Evolutionary conservation across 2,113 vertebrate genomes (phyloP).

Genomic region (Stomatorhinus ivindoensis): DNA sequence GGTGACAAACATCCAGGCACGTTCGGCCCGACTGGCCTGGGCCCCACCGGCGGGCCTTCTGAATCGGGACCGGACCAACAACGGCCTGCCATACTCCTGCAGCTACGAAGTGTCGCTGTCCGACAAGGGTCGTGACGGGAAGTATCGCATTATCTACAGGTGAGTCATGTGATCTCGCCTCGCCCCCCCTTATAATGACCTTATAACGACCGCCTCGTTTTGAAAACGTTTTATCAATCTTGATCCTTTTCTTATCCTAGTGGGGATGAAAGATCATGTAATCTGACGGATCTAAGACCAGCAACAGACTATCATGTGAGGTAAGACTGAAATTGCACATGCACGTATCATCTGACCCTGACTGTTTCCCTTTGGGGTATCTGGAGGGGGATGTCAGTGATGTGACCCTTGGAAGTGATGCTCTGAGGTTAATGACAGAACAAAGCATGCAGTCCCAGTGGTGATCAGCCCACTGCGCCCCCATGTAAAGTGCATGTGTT

Average conservation of each 20-base stretch:
- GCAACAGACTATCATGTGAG: slow-evolving; percentile 91
- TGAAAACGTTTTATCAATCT: not conserved
- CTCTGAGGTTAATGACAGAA: not conserved
- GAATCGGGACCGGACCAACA: slow-evolving; percentile 69
- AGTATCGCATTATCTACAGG: slow-evolving; percentile 93
- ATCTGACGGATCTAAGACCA: slow-evolving; percentile 89
- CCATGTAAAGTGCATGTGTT: not conserved
- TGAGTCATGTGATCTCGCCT: slow-evolving; percentile 32
- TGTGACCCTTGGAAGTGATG: not conserved
- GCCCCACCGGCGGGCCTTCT: slow-evolving; percentile 71
- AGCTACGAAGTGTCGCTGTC: slow-evolving; percentile 90
- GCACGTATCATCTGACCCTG: not conserved
- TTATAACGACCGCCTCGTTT: not conserved
- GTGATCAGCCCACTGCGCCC: not conserved
- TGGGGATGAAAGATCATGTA: slow-evolving; percentile 89
- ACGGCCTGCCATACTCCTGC: slow-evolving; percentile 77
- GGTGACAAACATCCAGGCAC: slow-evolving; percentile 86
- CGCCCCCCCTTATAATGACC: not conserved
- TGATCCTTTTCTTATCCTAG: slow-evolving; percentile 53
- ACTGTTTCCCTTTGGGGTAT: not conserved
- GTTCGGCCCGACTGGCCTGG: slow-evolving; percentile 79
- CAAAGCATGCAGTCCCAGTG: not conserved
- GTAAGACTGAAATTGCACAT: slow-evolving; percentile 53
- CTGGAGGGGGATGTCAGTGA: not conserved
- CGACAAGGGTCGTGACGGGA: slow-evolving; percentile 90